phyloP scores from a whole-genome alignment of 2,113 vertebrate genomes.

The Callorhinus ursinus region DNA sequence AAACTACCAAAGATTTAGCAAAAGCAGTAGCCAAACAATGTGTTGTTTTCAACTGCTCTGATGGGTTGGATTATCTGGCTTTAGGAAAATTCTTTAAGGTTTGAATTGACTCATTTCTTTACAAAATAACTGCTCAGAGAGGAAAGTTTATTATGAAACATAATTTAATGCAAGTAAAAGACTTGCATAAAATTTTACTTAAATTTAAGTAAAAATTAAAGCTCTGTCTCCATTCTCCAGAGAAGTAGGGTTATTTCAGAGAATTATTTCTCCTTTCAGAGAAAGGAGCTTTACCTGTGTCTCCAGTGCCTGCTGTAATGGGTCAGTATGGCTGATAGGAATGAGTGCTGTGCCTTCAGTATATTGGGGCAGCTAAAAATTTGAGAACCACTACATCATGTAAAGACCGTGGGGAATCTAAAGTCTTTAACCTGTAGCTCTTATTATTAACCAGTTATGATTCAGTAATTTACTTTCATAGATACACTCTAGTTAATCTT shows the following conservation, averaged over 20 bases:
- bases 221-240: not conserved
- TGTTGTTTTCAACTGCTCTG: conserved; percentile 96
- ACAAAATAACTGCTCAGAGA: not conserved
- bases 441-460: not conserved
- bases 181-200: not conserved
- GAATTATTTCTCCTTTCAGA: not conserved
- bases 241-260: not conserved
- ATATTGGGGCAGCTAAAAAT: not conserved
- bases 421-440: not conserved
- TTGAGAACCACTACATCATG: not conserved
- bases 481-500: not conserved
- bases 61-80: conserved; percentile 94
- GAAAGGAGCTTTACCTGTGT: not conserved
- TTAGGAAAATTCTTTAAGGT: conserved; percentile 97
- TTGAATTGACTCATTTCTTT: conserved; percentile 48
- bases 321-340: not conserved
- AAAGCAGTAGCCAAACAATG: conserved; percentile 95
- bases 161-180: not conserved
- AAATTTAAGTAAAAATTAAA: conserved; percentile 27
- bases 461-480: not conserved
- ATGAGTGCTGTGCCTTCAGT: not conserved
- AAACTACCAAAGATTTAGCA: conserved; percentile 95
- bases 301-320: not conserved
- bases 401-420: not conserved
- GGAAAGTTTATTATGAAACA: not conserved